Base-by-base conservation (phyloP, 2,888 invertebrate genomes). In the Tachina grossa region DNA sequence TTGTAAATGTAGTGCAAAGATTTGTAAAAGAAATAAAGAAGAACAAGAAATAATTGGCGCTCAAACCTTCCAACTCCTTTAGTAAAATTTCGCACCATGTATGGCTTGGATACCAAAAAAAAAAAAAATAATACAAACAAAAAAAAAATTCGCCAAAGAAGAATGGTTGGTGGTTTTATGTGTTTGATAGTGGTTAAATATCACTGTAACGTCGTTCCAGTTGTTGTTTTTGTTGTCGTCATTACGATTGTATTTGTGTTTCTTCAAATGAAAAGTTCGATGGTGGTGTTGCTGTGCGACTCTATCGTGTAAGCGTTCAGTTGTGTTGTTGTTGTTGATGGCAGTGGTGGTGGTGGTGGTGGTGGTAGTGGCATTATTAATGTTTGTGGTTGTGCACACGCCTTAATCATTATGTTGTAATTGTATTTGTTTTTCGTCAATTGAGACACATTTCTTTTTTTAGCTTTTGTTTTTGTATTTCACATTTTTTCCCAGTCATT, bases 211-310 rank as follows among this genome's bases (percentile, higher is more conserved):
- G 75, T 61, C 83, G 75, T n/a, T n/a, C n/a, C 83, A 83, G 55
- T 71, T 39, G 49, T 39, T 31, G 31, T 31, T 31, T 31, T 31
- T 51, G 49, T 80, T 53, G 76, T 72, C 65, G 53, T 78, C 69
- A 45, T 76, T 55, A 53, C 59, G 39, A 22, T 63, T 65, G 91
- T 89, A 89, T 88, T 89, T 89, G 88, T 84, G 41, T 10, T 88
- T 16, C 43, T 69, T 49, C 31, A 39, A 65, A 72, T 63, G 47
- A 47, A 72, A 49, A 80, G 65, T 72, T 66, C 59, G 49, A 88
- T 88, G 88, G 87, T 89, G 86, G 84, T 85, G 72, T 85, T 83
- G 81, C 31, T 63, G 47, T 61, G 75, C 41, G 43, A 71, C 9
- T 41, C 41, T 75, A 53, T 77, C n/a, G 57, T 9, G 19, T 19